Percentiles rank a stretch among this genome's conserved stretches.
phyloP scores from a whole-genome alignment of 2,888 invertebrate species.

The Andrena dorsata region DNA sequence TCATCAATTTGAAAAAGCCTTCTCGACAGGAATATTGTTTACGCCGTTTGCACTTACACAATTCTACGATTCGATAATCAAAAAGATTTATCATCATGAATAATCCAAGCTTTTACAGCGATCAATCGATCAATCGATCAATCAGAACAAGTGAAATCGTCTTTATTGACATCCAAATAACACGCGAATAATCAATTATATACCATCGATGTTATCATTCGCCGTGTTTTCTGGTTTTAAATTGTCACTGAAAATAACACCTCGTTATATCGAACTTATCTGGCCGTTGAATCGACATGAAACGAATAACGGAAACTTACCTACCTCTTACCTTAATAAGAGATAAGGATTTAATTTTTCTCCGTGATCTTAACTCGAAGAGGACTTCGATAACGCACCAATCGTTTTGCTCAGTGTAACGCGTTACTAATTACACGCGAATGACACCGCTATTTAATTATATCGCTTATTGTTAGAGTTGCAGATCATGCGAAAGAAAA shows the following conservation, averaged over 20 bases:
- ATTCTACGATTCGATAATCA: background rate
- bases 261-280: conserved; percentile 24
- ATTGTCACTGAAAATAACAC: conserved; percentile 38
- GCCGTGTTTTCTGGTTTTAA: conserved; percentile 18
- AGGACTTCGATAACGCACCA: background rate
- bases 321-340: background rate
- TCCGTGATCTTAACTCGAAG: background rate
- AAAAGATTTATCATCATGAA: conserved; percentile 7
- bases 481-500: background rate
- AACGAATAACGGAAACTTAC: conserved; percentile 38
- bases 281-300: background rate
- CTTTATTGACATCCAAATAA: conserved; percentile 39
- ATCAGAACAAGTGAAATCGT: conserved; percentile 42
- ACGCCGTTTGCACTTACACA: background rate
- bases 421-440: conserved; percentile 3
- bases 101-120: conserved; percentile 6
- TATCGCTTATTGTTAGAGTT: background rate
- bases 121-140: conserved; percentile 48
- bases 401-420: background rate
- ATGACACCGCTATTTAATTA: background rate
- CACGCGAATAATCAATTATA: conserved; percentile 40
- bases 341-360: conserved; percentile 8
- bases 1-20: background rate
- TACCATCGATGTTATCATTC: conserved; percentile 13
- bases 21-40: background rate